These are phyloP conservation scores for Erpornis zantholeuca DNA, from an alignment of 2,113 vertebrate species.

Conservation along the genomic window DNA sequence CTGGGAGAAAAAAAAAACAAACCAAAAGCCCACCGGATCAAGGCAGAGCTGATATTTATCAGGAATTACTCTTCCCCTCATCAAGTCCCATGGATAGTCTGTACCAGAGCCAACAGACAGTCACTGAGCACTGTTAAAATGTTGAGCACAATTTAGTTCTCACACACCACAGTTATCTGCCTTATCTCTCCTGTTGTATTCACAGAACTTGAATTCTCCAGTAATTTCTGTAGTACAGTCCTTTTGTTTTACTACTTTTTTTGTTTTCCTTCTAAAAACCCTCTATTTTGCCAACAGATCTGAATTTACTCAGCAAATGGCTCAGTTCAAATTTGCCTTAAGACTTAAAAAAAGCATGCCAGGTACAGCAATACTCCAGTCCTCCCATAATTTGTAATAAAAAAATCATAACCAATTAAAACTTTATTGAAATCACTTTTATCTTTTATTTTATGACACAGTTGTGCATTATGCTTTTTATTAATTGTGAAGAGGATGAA, in stretches of 20 bases:
- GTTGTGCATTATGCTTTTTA: slow-evolving; percentile 3
- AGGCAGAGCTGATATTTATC: not conserved
- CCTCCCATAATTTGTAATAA: not conserved
- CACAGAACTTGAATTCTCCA: not conserved
- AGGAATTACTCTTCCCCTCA: not conserved
- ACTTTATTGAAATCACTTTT: slow-evolving; percentile 2
- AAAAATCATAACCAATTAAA: not conserved
- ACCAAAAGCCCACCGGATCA: not conserved
- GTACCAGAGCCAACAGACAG: not conserved
- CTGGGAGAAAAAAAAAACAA: no score
- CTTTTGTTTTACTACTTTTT: not conserved
- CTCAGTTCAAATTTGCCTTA: not conserved
- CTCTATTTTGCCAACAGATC: not conserved
- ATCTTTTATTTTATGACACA: not conserved
- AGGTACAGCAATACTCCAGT: not conserved
- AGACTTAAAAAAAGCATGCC: not conserved
- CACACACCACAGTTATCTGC: not conserved
- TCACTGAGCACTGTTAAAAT: not conserved
- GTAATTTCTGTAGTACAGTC: not conserved
- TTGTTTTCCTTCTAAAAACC: not conserved
- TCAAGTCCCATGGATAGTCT: not conserved
- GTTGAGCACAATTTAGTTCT: not conserved
- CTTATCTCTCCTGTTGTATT: not conserved
- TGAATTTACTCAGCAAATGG: not conserved
- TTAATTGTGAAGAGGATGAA: not conserved